phyloP scores from a whole-genome alignment of 2,888 invertebrate genomes.

The Leptogaster cylindrica region DNA sequence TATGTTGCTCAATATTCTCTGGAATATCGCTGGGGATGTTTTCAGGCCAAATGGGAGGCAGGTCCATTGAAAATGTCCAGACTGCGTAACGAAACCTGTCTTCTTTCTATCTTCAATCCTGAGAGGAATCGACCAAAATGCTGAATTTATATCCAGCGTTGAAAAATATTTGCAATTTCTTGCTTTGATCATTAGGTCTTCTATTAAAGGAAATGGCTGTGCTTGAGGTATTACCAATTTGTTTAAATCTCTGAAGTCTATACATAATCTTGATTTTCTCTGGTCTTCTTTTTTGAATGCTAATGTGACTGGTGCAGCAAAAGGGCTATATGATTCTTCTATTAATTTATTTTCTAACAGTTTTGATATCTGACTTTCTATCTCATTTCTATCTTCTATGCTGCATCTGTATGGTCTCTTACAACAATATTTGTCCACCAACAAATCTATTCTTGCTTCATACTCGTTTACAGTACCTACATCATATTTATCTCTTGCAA shows the following conservation, averaged over 20 bases:
- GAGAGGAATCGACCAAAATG: constrained; percentile 47
- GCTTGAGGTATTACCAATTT: constrained; percentile 47
- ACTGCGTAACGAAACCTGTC: constrained; percentile 41
- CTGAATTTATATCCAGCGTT: constrained; percentile 46
- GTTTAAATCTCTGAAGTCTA: constrained; percentile 48
- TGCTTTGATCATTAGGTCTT: constrained; percentile 14
- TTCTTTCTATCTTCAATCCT: not conserved
- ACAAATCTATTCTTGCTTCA: constrained; percentile 49
- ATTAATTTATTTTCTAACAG: constrained; percentile 44
- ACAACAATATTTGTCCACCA: constrained; percentile 47
- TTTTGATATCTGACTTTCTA: constrained; percentile 46
- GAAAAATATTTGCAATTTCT: constrained; percentile 31
- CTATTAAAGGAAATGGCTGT: constrained; percentile 44
- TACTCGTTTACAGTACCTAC: constrained; percentile 50
- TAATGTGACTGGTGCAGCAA: constrained; percentile 48
- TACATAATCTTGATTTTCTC: constrained; percentile 47
- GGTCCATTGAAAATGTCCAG: constrained; percentile 49
- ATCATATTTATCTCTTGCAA: constrained; percentile 51
- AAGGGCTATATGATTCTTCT: constrained; percentile 33
- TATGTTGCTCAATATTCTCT: constrained; percentile 48
- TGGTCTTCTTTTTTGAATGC: constrained; percentile 49
- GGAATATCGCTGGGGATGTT: constrained; percentile 47
- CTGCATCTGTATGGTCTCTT: constrained; percentile 40
- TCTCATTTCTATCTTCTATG: constrained; percentile 46
- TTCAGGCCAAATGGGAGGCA: constrained; percentile 47